Percentiles rank a stretch among this genome's conserved stretches.
phyloP scores from a whole-genome alignment of 2,888 invertebrate genomes.

The Amphimallon solstitiale region DNA sequence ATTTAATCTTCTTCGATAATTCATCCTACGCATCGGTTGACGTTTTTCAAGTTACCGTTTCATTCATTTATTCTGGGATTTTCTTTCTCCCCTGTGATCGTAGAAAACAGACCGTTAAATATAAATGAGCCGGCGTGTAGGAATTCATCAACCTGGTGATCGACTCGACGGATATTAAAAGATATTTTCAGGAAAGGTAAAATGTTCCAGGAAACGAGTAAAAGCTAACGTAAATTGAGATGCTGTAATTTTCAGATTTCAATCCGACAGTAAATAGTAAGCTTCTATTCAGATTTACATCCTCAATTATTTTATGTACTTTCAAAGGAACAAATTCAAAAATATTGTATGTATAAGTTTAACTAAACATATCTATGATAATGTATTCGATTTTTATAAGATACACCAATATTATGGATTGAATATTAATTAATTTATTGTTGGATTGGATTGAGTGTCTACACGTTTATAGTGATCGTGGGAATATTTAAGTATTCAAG shows the following conservation, averaged over 20 bases:
- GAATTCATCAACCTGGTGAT: slow-evolving; percentile 21
- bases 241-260: background rate
- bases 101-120: slow-evolving; percentile 20
- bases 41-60: slow-evolving; percentile 19
- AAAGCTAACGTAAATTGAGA: background rate
- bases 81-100: background rate
- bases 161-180: slow-evolving; percentile 23
- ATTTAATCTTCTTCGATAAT: slow-evolving; percentile 28
- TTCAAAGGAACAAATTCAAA: no score
- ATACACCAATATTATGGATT: no score
- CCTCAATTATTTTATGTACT: no score
- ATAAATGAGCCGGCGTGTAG: slow-evolving; percentile 21
- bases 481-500: no score
- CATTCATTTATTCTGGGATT: slow-evolving; percentile 20
- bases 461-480: no score
- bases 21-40: slow-evolving; percentile 17
- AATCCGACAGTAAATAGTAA: background rate
- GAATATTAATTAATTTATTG: no score
- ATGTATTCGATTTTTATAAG: no score
- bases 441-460: no score
- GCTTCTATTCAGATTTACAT: no score
- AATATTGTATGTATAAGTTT: no score
- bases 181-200: slow-evolving; percentile 16
- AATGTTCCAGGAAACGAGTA: background rate
- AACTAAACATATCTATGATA: no score